phyloP scores from a whole-genome alignment of 2,888 invertebrate genomes.

The Metacarcinus magister region DNA sequence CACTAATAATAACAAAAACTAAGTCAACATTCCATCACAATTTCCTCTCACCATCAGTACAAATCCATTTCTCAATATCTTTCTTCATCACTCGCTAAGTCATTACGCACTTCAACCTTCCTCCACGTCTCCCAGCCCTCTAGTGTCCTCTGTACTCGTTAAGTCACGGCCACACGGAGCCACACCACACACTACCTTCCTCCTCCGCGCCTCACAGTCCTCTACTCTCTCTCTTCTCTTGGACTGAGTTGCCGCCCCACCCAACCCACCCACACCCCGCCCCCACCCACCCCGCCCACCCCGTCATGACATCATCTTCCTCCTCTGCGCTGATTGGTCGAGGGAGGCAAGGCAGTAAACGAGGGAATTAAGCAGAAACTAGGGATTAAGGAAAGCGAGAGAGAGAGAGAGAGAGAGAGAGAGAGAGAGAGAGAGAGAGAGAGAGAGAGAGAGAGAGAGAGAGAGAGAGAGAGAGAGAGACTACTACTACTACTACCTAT shows the following conservation, averaged over 20 bases:
- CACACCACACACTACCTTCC: neutral
- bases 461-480: too few relatives aligned
- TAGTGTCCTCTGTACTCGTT: too few relatives aligned
- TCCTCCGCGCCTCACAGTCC: neutral
- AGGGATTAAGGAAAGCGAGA: neutral
- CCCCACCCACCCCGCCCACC: neutral
- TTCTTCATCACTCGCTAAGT: too few relatives aligned
- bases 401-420: constrained; percentile 40
- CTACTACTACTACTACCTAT: too few relatives aligned
- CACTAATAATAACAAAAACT: too few relatives aligned
- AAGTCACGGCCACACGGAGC: neutral
- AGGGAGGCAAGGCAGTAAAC: neutral
- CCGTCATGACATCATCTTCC: neutral
- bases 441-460: neutral
- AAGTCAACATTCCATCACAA: too few relatives aligned
- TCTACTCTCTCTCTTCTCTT: neutral
- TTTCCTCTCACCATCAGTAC: too few relatives aligned
- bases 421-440: constrained; percentile 48
- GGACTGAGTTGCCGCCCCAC: too few relatives aligned
- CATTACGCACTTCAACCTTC: too few relatives aligned
- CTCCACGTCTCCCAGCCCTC: neutral
- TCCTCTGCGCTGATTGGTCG: neutral
- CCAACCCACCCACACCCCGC: neutral
- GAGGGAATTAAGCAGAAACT: neutral
- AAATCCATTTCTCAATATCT: too few relatives aligned